Conservation (phyloP, 2,888 invertebrate species). For the Ephialtes manifestator region DNA sequence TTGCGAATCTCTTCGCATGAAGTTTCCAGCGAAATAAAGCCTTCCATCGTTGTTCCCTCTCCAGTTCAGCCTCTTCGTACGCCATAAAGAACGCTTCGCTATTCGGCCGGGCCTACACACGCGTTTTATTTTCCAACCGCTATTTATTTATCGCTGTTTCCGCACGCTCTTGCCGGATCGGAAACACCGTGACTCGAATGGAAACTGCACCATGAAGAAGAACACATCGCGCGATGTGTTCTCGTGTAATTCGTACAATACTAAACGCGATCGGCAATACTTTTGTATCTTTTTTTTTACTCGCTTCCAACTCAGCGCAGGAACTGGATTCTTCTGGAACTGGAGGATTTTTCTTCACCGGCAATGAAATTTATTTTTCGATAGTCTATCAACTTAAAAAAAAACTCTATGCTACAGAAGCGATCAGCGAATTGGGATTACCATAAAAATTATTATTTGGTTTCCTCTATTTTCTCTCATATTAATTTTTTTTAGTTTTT, state of each 20-base stretch:
- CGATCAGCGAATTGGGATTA: neutral
- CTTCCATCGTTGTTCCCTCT: neutral
- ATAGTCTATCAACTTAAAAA: neutral
- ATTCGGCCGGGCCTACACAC: slow-evolving; percentile 4
- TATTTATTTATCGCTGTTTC: slow-evolving; percentile 47
- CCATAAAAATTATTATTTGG: neutral
- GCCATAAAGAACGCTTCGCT: slow-evolving; percentile 33
- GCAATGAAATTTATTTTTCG: neutral
- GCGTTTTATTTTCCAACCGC: slow-evolving; percentile 30
- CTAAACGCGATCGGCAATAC: neutral
- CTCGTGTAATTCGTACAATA: neutral
- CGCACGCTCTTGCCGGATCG: slow-evolving; percentile 12
- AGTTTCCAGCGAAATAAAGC: slow-evolving; percentile 38
- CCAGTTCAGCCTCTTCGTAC: neutral
- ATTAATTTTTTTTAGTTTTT: neutral
- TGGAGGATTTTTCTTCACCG: neutral
- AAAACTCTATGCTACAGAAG: neutral
- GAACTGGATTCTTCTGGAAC: too few relatives aligned
- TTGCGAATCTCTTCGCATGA: slow-evolving; percentile 51
- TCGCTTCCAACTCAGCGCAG: neutral
- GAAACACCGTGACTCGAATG: slow-evolving; percentile 46
- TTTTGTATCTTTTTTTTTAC: neutral
- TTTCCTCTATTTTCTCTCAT: too few relatives aligned
- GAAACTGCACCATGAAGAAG: neutral
- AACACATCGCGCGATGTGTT: neutral